A percentile compares a stretch with the other conserved stretches of the same genome.
Conservation (phyloP, 2,113 vertebrate genomes). For the Phaethon lepturus region DNA sequence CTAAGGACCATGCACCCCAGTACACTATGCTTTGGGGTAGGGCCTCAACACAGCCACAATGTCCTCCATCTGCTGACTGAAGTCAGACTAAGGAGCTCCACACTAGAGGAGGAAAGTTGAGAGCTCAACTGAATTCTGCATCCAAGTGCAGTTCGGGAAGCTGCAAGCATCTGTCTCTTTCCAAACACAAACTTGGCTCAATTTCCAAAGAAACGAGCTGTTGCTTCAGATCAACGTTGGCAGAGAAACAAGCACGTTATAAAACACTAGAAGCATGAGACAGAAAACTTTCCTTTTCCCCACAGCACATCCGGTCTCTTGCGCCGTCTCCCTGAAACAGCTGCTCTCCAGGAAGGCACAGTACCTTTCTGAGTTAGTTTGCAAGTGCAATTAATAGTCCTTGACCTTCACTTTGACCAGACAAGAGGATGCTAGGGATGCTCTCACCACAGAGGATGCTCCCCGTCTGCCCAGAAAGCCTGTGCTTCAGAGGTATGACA, state of each 20-base stretch:
- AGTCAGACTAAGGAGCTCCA: not conserved
- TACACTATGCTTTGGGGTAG: rapidly evolving
- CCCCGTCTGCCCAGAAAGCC: not conserved
- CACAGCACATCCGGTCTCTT: not conserved
- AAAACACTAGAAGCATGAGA: conserved; percentile 2
- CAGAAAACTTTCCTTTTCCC: not conserved
- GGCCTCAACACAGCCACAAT: rapidly evolving
- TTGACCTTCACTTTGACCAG: not conserved
- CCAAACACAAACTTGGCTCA: conserved; percentile 24
- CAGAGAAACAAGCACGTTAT: not conserved
- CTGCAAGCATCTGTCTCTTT: not conserved
- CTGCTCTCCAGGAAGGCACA: not conserved
- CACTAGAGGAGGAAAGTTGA: not conserved
- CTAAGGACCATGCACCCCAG: not conserved
- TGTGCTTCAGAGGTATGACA: not conserved
- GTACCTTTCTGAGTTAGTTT: not conserved
- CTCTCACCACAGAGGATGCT: not conserved
- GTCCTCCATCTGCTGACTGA: not conserved
- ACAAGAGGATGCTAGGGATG: not conserved
- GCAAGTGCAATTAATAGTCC: not conserved
- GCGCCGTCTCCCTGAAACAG: not conserved
- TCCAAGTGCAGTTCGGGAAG: not conserved
- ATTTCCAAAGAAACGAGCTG: not conserved
- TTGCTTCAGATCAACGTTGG: conserved; percentile 34
- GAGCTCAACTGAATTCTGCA: not conserved